phyloP scores from a whole-genome alignment of 2,113 vertebrate genomes.

The Pseudorectes ferrugineus region DNA sequence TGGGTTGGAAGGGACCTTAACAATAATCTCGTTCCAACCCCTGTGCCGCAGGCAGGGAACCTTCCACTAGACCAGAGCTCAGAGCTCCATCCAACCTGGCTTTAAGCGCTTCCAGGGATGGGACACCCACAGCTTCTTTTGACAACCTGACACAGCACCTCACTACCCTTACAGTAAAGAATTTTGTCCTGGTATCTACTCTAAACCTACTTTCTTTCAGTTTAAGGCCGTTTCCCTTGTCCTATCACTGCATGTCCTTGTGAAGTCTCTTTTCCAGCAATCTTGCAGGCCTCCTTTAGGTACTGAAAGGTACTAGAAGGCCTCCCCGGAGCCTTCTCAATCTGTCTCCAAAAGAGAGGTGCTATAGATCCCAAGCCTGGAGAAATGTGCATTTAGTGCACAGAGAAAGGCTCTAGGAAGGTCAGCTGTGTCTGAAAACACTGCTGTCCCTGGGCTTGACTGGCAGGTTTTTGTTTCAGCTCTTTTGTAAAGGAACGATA shows the following conservation, averaged over 20 bases:
- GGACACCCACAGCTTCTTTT: neutral
- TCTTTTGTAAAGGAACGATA: neutral
- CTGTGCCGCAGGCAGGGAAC: accelerated
- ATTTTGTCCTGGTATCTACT: neutral
- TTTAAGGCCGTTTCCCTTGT: neutral
- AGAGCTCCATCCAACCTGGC: neutral
- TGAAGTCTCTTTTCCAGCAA: neutral
- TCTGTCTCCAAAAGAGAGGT: neutral
- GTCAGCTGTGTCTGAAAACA: neutral
- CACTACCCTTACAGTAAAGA: neutral
- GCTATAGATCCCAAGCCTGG: neutral
- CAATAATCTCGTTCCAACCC: neutral
- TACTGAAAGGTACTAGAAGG: neutral
- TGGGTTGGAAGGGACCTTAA: neutral
- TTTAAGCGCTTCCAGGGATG: neutral
- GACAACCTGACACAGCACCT: neutral
- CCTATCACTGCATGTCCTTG: neutral
- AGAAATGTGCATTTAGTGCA: neutral
- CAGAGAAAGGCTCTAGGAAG: neutral
- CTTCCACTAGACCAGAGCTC: neutral
- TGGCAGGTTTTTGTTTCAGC: neutral
- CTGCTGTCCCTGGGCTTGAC: neutral
- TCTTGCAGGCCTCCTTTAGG: neutral
- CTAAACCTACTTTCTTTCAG: neutral
- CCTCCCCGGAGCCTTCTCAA: neutral